Base-by-base conservation (phyloP, 1,140 invertebrate genomes). In the Drosophila kanapiae region DNA sequence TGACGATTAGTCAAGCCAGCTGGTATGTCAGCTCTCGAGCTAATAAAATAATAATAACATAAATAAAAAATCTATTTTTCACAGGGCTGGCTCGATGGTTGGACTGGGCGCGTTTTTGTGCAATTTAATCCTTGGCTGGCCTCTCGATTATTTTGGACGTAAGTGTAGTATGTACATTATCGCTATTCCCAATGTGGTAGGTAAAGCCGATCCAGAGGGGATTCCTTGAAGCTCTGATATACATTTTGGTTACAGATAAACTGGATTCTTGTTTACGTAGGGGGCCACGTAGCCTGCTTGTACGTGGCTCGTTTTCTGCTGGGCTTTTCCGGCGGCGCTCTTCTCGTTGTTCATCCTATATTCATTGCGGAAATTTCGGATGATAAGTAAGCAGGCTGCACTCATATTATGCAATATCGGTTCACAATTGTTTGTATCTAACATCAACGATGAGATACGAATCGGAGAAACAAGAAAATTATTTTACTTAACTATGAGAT, bases 291-390 rank as follows among this genome's bases (percentile, higher is more conserved):
- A 11, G 61, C 14, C 6, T 75, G 78, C 57, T 82, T 93, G 6
- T 91, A 93, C 56, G 64, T 91, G 10, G 92, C 91, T 4, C 84
- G 93, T 8, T 86, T 93, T 14, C 49, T 94, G 5, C 74, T 84
- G 7, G 93, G 93, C 13, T 18, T 93, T 1, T 75, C 81, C 6
- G 79, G 90, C n/a, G 91, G 91, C 23, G 68, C 61, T 16, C 14
- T 65, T 11, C 72, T 82, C 45, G 72, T 86, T 4, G 64, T 65
- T 16, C 63, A 91, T 7, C 84, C 91, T 2, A 65, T 92, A 56
- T 92, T 75, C 9, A 47, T 90, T n/a, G 53, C 84, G 3, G 91
- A 92, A 83, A 91, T 92, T 10, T 47, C 84, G 7, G 86, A 93
- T 72, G 65, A 65, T 16, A 69, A 59, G 88, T 91, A 42, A 85